Conservation (phyloP, 2,888 invertebrate species). For the Leucoma salicis region DNA sequence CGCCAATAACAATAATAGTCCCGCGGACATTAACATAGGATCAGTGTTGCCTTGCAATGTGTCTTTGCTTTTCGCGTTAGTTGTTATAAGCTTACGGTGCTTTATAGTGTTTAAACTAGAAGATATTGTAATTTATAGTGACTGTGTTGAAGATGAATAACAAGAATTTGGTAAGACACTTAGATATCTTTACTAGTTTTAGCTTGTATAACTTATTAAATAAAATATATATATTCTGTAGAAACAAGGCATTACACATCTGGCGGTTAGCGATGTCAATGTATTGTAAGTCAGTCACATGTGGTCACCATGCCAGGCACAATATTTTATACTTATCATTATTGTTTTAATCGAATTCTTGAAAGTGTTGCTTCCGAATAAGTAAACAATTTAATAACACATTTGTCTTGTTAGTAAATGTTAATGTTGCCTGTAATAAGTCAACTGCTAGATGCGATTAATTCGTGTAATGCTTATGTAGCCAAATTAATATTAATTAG, state of each 20-base stretch:
- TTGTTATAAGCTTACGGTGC: conserved; percentile 72
- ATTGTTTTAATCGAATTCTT: conserved; percentile 16
- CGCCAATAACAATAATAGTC: conserved; percentile 55
- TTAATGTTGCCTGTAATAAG: no score
- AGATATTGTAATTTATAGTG: conserved; percentile 26
- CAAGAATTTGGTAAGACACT: conserved; percentile 50
- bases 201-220: no score
- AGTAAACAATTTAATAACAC: no score
- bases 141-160: conserved; percentile 40
- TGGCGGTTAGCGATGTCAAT: conserved; percentile 63
- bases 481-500: no score
- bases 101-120: conserved; percentile 50
- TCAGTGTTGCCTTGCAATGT: conserved; percentile 81
- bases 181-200: no score
- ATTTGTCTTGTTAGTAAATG: no score
- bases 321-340: conserved; percentile 37
- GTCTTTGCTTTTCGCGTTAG: conserved; percentile 78
- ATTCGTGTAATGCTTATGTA: no score
- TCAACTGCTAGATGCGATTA: no score
- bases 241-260: conserved; percentile 62
- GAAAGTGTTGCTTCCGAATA: no score
- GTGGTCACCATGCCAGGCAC: conserved; percentile 65
- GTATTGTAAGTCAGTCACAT: conserved; percentile 62
- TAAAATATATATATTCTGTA: conserved; percentile 40
- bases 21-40: conserved; percentile 60